Evolutionary conservation across 2,113 vertebrate genomes (phyloP), one percentile per base, ranked within the genome.

Genomic region (Brienomyrus brachyistius): DNA sequence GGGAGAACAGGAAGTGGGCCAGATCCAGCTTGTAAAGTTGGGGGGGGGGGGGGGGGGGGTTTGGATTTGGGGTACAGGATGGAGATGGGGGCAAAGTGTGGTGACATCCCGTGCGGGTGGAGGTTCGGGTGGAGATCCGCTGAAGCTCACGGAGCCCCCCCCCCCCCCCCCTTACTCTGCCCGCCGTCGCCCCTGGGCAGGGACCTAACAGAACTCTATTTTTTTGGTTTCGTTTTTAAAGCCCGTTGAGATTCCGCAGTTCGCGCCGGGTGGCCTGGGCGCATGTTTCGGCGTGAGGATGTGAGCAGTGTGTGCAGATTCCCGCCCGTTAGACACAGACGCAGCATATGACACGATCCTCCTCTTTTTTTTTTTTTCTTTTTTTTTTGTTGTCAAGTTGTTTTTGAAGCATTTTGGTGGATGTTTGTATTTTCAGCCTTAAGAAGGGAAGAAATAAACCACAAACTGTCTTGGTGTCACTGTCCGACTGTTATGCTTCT

Each of bases 401-500:
- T 92, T 91, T 90, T 89, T 89, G 89, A 66, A 93, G 88, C 21
- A 88, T 90, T 92, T 90, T 91, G 88, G 31, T 89, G 90, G 89
- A 92, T 93, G 92, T 94, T 50, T 88, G 40, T 93, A 80, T 91
- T 89, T 93, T 91, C 90, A 92, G 90, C 91, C 87, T 93, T 92
- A 87, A 92, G 86, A 90, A 92, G 92, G 89, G 92, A 93, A 91
- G 90, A 92, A 95, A 93, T 92, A 94, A 94, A 92, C 59, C 17
- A 74, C 43, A 90, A 82, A 19, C 0, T 89, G 88, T 91, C 77
- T 19, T 21, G 80, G 80, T 50, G 9, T 86, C 31, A 19, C 35
- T 17, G 45, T 54, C 47, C n/a, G 13, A 47, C 50, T 35, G 27
- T 88, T 9, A 17, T 62, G 52, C 51, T 89, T 4, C 88, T 89